Evolutionary conservation across 2,113 vertebrate genomes (phyloP), one percentile per base, ranked within the genome.

Genomic region (Cephalopterus ornatus): DNA sequence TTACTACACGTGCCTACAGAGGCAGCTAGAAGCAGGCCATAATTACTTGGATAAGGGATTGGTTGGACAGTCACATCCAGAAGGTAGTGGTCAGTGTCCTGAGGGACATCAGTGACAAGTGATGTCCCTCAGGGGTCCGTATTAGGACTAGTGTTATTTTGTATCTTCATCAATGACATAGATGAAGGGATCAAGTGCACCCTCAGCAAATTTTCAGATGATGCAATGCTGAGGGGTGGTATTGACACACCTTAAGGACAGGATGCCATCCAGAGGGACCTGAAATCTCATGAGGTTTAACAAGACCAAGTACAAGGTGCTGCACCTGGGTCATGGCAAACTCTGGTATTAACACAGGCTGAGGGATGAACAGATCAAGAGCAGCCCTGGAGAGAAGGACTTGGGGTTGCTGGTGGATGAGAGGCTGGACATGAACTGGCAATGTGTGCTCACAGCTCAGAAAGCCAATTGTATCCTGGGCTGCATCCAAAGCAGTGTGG

Each of bases 311-410:
- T 24, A 15, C 58, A 59, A 33, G 15, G 4, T 37, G 77, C 27
- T 59, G 52, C 7, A 4, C 10, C 18, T 30, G 27, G 59, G 12
- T 2, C 3, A 13, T 44, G 3, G 6, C 68, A 67, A 2, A 0
- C 22, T 23, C 68, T 0, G 1, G 7, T 18, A 16, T 1, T 37
- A 50, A 35, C 35, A 6, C 26, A 65, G 66, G 41, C 66, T 63
- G 11, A 41, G 28, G n/a, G 7, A 47, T 39, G 56, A 26, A 4
- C 24, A 80, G 58, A 20, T 6, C 7, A 11, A 56, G 50, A 65
- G 46, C 76, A 58, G 59, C 59, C 49, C 49, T 56, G 56, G 21
- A 30, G 26, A 65, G 75, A 19, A 42, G 32, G 50, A 7, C 42
- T 11, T 58, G 76, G 35, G 55, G 20, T 32, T 65, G 58, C 49